Percentiles rank a stretch among this genome's conserved stretches.
Conservation (phyloP, 2,797 vertebrate species). For the Coracias cyanogaster region DNA sequence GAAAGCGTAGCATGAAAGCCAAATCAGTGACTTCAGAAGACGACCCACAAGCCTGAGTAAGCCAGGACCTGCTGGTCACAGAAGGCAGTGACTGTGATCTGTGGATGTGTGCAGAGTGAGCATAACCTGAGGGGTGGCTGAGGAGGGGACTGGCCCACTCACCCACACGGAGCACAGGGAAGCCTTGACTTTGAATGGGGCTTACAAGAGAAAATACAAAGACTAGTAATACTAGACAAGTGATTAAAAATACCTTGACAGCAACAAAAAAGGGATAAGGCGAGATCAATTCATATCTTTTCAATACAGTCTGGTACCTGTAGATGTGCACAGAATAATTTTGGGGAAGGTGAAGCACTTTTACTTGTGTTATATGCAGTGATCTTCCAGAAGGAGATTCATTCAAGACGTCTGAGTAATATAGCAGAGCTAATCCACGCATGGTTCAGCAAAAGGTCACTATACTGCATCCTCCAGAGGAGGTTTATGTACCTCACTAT, state of each 20-base stretch:
- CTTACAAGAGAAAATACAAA: background rate
- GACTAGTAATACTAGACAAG: background rate
- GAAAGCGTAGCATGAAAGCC: background rate
- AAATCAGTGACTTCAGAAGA: background rate
- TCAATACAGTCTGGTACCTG: background rate
- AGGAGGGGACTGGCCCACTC: background rate
- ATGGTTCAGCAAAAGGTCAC: slow-evolving; percentile 48
- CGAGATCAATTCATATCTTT: background rate
- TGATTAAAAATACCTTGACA: slow-evolving; percentile 22
- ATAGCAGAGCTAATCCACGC: slow-evolving; percentile 30
- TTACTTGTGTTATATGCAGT: slow-evolving; percentile 65
- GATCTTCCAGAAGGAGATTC: slow-evolving; percentile 63
- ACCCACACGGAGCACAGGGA: background rate
- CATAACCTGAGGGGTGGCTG: background rate
- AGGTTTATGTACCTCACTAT: background rate
- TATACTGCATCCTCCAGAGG: background rate
- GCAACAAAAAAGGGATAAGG: background rate
- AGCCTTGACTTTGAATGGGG: background rate
- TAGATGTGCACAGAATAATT: slow-evolving; percentile 24
- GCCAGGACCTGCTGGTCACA: background rate
- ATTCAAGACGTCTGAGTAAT: slow-evolving; percentile 60
- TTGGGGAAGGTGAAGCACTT: background rate
- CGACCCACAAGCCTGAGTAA: background rate
- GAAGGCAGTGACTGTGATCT: background rate
- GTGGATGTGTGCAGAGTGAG: background rate